Base-by-base conservation (phyloP, 2,797 vertebrate species). In the Chanos chanos region DNA sequence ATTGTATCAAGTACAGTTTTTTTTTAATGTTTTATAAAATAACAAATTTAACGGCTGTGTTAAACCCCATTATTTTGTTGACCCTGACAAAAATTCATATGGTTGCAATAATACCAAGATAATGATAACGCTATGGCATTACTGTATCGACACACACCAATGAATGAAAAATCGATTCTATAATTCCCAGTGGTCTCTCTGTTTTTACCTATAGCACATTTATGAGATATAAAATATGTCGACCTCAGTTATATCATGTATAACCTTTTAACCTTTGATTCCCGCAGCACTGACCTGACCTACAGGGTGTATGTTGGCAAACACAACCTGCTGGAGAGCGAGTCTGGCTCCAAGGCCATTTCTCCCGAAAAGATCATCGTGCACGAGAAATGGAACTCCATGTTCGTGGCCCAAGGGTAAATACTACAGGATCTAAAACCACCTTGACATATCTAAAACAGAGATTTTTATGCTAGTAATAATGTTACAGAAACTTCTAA, bases 271-370 rank as follows among this genome's bases (percentile, higher is more conserved):
- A 64, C 48, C 65, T 52, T 27, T 64, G 16, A 50, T 0, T 36
- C 43, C 39, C 12, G 1, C 71, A 90, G 88, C 71, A 7, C 61
- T 8, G 12, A 68, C 13, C 47, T 85, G 28, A 82, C 83, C 73
- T 90, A 90, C 83, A 88, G 87, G 31, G 90, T 90, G 70, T 80
- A 72, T 33, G 82, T 90, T 41, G 90, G 90, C 13, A 91, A 90
- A 80, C 34, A 90, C 78, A 87, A 89, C 80, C 85, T 91, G 78
- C 33, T 85, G 3, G 70, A 74, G 62, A 71, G 80, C 0, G 90
- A 91, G 68, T 58, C 54, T 1, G 80, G 70, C 27, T 81, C 90
- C 67, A 58, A 77, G 70, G 82, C 87, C 61, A 84, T 91, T 54
- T 47, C 82, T 47, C 74, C 89, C 0, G 86, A 87, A 76, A 87